phyloP scores from a whole-genome alignment of 2,797 vertebrate species.

The Euphonia xanthogaster region DNA sequence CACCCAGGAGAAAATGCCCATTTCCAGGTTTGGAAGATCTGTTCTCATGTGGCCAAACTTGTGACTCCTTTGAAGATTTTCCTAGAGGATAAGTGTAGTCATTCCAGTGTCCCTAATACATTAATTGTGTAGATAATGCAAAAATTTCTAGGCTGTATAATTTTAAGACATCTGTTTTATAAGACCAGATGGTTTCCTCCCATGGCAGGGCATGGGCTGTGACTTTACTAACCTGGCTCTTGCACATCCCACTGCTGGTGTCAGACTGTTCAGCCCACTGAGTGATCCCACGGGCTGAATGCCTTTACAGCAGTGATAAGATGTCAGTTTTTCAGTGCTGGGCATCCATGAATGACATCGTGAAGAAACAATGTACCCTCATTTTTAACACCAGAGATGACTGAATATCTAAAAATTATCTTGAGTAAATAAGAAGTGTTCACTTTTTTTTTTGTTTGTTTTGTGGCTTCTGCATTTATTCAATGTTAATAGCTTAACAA shows the following conservation, averaged over 20 bases:
- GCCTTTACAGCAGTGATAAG: neutral
- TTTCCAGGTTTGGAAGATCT: neutral
- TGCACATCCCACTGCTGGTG: neutral
- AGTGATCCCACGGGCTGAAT: neutral
- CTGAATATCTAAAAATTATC: neutral
- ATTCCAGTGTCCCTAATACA: neutral
- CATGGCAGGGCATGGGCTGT: neutral
- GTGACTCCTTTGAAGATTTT: neutral
- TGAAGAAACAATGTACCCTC: neutral
- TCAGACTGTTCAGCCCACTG: neutral
- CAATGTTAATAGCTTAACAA: neutral
- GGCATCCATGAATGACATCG: neutral
- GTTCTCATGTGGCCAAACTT: neutral
- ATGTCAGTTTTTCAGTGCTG: neutral
- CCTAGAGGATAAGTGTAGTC: neutral
- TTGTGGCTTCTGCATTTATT: neutral
- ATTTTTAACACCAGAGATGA: neutral
- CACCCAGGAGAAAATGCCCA: neutral
- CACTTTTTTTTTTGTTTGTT: neutral
- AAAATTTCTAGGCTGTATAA: neutral
- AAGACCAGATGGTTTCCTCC: neutral
- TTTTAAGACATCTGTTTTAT: neutral
- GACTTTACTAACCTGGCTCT: neutral
- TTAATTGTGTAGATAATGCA: neutral
- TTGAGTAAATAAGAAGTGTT: constrained; percentile 1